Percentiles rank a stretch among this genome's conserved stretches.
Conservation (phyloP, 2,888 invertebrate species). For the Andrena bucephala region DNA sequence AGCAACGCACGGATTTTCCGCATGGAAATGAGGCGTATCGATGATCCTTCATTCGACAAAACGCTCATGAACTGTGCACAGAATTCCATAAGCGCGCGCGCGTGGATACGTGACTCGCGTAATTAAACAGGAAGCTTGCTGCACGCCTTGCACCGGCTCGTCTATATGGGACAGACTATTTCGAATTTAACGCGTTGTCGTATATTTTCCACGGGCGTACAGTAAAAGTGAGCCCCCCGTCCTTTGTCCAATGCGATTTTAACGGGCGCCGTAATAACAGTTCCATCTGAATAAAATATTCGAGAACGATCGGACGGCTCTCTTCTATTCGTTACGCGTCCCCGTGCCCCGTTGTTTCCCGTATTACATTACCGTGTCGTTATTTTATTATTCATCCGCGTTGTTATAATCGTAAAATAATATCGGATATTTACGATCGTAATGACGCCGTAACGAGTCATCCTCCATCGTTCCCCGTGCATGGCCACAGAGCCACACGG, state of each 20-base stretch:
- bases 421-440: slow-evolving; percentile 12
- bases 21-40: slow-evolving; percentile 8
- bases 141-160: too few species aligned
- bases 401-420: slow-evolving; percentile 26
- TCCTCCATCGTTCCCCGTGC: not conserved
- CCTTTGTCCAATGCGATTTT: slow-evolving; percentile 25
- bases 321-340: slow-evolving; percentile 23
- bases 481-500: too few species aligned
- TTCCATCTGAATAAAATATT: slow-evolving; percentile 39
- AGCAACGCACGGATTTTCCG: slow-evolving; percentile 11
- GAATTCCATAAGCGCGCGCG: slow-evolving; percentile 35
- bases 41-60: slow-evolving; percentile 44
- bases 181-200: slow-evolving; percentile 33
- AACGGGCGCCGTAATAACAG: slow-evolving; percentile 6
- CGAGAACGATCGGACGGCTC: slow-evolving; percentile 14
- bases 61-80: slow-evolving; percentile 23
- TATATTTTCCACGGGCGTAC: slow-evolving; percentile 24
- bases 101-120: slow-evolving; percentile 41
- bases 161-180: slow-evolving; percentile 32
- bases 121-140: slow-evolving; percentile 29
- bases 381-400: slow-evolving; percentile 31
- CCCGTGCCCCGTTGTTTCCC: not conserved
- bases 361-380: slow-evolving; percentile 12
- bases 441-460: slow-evolving; percentile 12
- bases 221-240: slow-evolving; percentile 27